A percentile compares a stretch with the other conserved stretches of the same genome.
Evolutionary conservation across 2,888 invertebrate species (phyloP).

Genomic region (Iphiclides podalirius): DNA sequence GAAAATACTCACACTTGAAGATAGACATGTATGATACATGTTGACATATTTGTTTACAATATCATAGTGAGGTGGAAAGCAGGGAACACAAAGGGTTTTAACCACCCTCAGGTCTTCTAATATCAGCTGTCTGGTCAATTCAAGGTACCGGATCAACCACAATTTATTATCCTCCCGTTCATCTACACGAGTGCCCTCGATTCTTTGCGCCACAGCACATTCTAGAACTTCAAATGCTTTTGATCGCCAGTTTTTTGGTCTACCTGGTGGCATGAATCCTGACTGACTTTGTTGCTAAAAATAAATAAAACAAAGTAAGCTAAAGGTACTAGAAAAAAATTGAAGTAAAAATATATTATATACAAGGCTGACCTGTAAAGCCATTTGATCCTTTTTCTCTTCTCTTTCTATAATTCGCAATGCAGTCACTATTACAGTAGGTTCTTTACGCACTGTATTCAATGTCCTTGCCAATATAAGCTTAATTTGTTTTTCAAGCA

Average conservation of each 20-base stretch:
- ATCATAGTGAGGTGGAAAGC: slow-evolving; percentile 97
- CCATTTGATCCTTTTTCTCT: slow-evolving; percentile 95
- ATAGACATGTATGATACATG: slow-evolving; percentile 96
- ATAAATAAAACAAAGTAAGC: too few species aligned
- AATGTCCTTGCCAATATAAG: slow-evolving; percentile 93
- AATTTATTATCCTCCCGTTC: slow-evolving; percentile 94
- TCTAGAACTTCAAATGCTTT: slow-evolving; percentile 91
- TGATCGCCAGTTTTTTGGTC: slow-evolving; percentile 95
- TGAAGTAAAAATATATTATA: too few species aligned
- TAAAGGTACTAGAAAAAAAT: too few species aligned
- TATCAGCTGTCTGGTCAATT: slow-evolving; percentile 91
- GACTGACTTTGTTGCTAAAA: slow-evolving; percentile 86
- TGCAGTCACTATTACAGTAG: slow-evolving; percentile 97
- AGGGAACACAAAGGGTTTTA: slow-evolving; percentile 93
- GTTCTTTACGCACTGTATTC: slow-evolving; percentile 96
- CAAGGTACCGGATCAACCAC: slow-evolving; percentile 97
- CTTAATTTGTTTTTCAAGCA: slow-evolving; percentile 94
- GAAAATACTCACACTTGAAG: slow-evolving; percentile 83
- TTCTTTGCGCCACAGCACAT: slow-evolving; percentile 88
- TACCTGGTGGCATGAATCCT: slow-evolving; percentile 95
- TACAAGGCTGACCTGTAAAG: too few species aligned
- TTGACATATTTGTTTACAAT: slow-evolving; percentile 94
- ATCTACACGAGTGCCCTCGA: slow-evolving; percentile 97
- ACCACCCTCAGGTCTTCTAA: slow-evolving; percentile 95
- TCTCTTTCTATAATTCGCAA: slow-evolving; percentile 97